Percentiles rank a stretch among this genome's conserved stretches.
Conservation (phyloP, 2,113 vertebrate species). For the Oceanites oceanicus region DNA sequence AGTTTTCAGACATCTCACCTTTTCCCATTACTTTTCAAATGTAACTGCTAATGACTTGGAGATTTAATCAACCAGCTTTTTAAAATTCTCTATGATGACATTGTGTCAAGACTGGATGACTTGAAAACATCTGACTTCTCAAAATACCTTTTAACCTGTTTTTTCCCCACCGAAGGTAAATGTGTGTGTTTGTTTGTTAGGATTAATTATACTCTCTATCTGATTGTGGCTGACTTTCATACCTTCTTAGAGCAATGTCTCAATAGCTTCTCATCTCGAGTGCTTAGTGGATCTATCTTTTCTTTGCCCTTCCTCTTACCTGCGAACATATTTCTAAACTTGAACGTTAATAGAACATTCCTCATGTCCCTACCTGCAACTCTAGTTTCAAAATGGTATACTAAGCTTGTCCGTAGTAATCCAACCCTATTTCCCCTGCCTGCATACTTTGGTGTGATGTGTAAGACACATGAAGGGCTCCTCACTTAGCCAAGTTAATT, state of each 20-base stretch:
- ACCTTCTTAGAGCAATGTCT: neutral
- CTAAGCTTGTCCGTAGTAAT: neutral
- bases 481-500: neutral
- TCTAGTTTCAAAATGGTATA: neutral
- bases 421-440: neutral
- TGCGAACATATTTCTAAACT: neutral
- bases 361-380: neutral
- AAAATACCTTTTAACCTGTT: neutral
- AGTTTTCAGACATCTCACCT: neutral
- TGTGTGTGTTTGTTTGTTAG: neutral
- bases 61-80: neutral
- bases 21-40: neutral
- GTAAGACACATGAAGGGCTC: neutral
- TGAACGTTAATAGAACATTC: neutral
- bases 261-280: neutral
- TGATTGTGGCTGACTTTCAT: neutral
- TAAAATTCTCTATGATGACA: neutral
- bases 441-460: neutral
- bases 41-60: neutral
- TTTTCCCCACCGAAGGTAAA: neutral
- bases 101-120: neutral
- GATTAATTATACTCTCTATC: neutral
- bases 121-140: neutral
- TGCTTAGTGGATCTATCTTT: neutral
- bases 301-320: neutral